Percentiles rank a stretch among this genome's conserved stretches.
phyloP scores from a whole-genome alignment of 2,888 invertebrate species.

The Drosophila mulleri region DNA sequence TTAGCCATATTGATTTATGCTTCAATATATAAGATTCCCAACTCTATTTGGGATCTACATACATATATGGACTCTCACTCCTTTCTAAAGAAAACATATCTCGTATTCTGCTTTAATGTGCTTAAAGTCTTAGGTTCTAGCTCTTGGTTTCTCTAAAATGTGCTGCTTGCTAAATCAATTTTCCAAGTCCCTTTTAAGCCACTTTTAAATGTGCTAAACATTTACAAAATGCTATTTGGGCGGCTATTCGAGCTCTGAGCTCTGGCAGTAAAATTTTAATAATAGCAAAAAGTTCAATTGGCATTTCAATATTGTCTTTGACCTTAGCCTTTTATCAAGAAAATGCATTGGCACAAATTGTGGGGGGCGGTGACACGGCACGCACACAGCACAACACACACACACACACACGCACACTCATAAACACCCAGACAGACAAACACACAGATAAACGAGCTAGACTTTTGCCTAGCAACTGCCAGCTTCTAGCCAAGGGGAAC shows the following conservation, averaged over 20 bases:
- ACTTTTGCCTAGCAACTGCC: constrained; percentile 44
- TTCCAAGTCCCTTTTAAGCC: constrained; percentile 13
- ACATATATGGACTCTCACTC: neutral
- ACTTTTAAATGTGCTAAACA: constrained; percentile 17
- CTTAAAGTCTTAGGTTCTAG: neutral
- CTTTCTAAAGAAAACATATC: neutral
- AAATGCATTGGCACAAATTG: constrained; percentile 54
- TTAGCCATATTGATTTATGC: constrained; percentile 5
- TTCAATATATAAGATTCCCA: neutral
- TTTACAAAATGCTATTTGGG: constrained; percentile 23
- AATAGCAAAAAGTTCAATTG: constrained; percentile 77
- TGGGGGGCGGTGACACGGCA: constrained; percentile 53
- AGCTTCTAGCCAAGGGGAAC: constrained; percentile 20
- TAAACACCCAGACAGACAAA: neutral
- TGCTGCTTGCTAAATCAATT: constrained; percentile 25
- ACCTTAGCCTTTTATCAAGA: constrained; percentile 75
- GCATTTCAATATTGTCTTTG: constrained; percentile 82
- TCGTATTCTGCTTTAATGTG: neutral
- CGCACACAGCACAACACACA: constrained; percentile 17
- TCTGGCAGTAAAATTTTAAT: constrained; percentile 67
- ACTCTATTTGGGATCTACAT: neutral
- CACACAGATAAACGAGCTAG: constrained; percentile 43
- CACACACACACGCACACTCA: neutral
- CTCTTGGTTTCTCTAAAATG: neutral
- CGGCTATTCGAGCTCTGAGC: neutral